phyloP scores from a whole-genome alignment of 2,888 invertebrate species.

The Apamea anceps region DNA sequence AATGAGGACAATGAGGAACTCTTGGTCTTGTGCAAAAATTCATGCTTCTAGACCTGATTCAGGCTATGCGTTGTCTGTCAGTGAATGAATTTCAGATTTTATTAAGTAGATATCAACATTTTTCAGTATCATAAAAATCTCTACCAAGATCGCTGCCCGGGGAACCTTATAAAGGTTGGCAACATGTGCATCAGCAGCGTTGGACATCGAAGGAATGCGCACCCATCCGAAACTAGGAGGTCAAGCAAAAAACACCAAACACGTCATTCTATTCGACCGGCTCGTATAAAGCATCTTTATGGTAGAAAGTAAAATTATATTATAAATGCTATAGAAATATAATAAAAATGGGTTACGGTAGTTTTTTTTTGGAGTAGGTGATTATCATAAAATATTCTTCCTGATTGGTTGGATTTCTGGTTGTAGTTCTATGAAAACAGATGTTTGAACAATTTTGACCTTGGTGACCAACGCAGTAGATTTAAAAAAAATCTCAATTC shows the following conservation, averaged over 20 bases:
- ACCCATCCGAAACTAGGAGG: background rate
- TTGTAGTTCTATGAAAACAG: background rate
- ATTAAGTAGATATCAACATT: background rate
- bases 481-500: too few species aligned
- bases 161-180: constrained; percentile 57
- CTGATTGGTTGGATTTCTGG: background rate
- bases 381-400: background rate
- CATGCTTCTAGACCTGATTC: background rate
- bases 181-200: constrained; percentile 65
- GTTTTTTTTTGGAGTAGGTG: too few species aligned
- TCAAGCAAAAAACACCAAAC: background rate
- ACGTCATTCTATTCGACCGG: constrained; percentile 9
- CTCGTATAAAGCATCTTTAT: constrained; percentile 38
- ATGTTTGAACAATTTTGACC: background rate
- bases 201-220: constrained; percentile 31
- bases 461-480: background rate
- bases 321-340: background rate
- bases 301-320: background rate
- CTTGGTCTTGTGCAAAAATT: too few species aligned
- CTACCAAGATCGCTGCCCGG: constrained; percentile 67
- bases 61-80: background rate
- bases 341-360: background rate
- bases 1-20: background rate
- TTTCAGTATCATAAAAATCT: constrained; percentile 74
- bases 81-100: background rate